phyloP scores from a whole-genome alignment of 2,888 invertebrate species.

The Heliconius sara region DNA sequence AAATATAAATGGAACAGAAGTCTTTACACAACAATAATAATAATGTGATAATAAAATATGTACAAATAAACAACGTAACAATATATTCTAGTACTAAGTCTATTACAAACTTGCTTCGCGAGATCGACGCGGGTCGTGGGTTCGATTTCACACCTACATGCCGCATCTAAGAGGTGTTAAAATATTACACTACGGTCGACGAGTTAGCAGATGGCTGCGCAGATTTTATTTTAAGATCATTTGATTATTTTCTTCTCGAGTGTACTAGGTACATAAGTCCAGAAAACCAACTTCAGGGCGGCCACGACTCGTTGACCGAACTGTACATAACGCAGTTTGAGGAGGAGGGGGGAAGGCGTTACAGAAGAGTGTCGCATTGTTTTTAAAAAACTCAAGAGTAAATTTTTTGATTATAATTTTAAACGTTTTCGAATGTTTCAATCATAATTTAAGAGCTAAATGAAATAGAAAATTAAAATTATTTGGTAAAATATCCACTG shows the following conservation, averaged over 20 bases:
- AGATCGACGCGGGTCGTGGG: constrained; percentile 6
- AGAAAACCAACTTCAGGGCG: not conserved
- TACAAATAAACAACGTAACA: constrained; percentile 71
- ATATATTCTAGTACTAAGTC: constrained; percentile 53
- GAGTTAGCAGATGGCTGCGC: not conserved
- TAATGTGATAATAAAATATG: constrained; percentile 68
- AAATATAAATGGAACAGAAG: constrained; percentile 66
- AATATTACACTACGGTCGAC: not conserved
- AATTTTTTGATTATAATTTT: too few species aligned
- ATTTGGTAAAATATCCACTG: too few species aligned
- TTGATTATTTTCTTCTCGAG: too few species aligned
- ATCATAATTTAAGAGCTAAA: too few species aligned
- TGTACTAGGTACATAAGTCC: too few species aligned
- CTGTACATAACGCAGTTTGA: not conserved
- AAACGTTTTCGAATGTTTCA: too few species aligned
- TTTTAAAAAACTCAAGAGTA: not conserved
- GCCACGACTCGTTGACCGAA: not conserved
- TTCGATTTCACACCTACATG: not conserved
- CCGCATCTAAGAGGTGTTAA: not conserved
- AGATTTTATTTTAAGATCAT: not conserved
- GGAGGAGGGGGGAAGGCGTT: not conserved
- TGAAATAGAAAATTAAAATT: too few species aligned
- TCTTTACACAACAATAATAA: constrained; percentile 78
- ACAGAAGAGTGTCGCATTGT: not conserved
- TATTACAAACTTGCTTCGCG: constrained; percentile 22